Base-by-base conservation (phyloP, 2,888 invertebrate species). In the Stictocephala bisonia region DNA sequence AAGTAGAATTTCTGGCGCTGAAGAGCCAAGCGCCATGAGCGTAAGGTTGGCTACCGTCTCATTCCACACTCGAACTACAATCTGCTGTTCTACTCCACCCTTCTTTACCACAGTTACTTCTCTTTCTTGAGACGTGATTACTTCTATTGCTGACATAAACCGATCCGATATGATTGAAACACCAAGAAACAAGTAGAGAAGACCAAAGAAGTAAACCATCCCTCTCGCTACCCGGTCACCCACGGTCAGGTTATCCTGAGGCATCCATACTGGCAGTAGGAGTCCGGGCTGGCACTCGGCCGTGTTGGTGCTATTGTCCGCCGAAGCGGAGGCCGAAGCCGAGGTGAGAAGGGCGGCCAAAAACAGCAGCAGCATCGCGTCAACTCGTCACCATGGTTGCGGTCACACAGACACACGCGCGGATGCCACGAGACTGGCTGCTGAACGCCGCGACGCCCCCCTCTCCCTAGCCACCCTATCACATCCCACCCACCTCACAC, bases 131-230 rank as follows among this genome's bases (percentile, higher is more conserved):
- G 98, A 97, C 68, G 99, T 99, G 84, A 99, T 99, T 79, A 97
- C 97, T 88, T 99, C 99, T 83, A 99, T 99, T 81, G 98, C 94
- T 48, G 97, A 96, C 99, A 99, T 99, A 86, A 99, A 99, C 74
- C 98, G 91, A 84, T 99, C 99, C 79, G 99, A 97, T 78, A 99
- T 94, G 84, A 99, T 98, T 79, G 99, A 98, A 53, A 99, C 98
- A 72, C 99, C 99, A 83, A 99, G 94, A 87, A 99, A 99, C 83
- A 99, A 90, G 85, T 98, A 99, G 81, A 94, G 86, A 84, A 99
- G 90, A 56, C 90, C 86, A 66, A 95, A 79, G 86, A 99, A 96
- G 86, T 99, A 99, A 75, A 96, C 91, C 76, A 92, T 81, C 50
- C 99, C 99, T 29, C 99, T 90, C 74, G 95, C 87, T 77, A 94